Conservation (phyloP, 2,797 vertebrate genomes). For the Phoeniculus purpureus region DNA sequence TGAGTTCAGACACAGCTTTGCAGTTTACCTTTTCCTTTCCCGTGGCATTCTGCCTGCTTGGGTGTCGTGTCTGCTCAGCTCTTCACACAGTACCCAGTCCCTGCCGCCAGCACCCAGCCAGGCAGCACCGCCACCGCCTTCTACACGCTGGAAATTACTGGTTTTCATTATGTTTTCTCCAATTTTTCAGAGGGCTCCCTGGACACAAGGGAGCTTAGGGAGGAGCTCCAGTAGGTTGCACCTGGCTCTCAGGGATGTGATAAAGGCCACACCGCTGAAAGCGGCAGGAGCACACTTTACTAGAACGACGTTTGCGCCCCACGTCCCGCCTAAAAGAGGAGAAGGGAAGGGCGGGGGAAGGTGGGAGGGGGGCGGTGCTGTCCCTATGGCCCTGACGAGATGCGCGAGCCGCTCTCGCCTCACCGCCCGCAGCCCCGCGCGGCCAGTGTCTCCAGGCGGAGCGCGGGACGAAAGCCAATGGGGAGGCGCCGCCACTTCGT, state of each 20-base stretch:
- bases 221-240: not conserved
- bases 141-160: accelerated
- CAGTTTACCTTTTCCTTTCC: not conserved
- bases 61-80: not conserved
- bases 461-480: not conserved
- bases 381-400: too few relatives aligned
- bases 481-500: accelerated
- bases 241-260: not conserved
- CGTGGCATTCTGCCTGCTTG: not conserved
- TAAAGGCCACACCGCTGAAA: accelerated
- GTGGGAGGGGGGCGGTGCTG: too few relatives aligned
- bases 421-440: not conserved
- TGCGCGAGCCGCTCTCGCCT: too few relatives aligned
- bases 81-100: not conserved
- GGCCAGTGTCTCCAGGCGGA: slow-evolving; percentile 18
- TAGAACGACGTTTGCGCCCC: not conserved
- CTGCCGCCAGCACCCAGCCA: not conserved
- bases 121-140: not conserved
- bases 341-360: too few relatives aligned
- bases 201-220: accelerated
- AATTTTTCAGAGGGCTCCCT: not conserved
- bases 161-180: not conserved
- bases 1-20: not conserved
- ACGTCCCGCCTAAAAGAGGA: too few relatives aligned
- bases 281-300: accelerated